Base-by-base conservation (phyloP, 2,888 invertebrate species). In the Acanthosoma haemorrhoidale region DNA sequence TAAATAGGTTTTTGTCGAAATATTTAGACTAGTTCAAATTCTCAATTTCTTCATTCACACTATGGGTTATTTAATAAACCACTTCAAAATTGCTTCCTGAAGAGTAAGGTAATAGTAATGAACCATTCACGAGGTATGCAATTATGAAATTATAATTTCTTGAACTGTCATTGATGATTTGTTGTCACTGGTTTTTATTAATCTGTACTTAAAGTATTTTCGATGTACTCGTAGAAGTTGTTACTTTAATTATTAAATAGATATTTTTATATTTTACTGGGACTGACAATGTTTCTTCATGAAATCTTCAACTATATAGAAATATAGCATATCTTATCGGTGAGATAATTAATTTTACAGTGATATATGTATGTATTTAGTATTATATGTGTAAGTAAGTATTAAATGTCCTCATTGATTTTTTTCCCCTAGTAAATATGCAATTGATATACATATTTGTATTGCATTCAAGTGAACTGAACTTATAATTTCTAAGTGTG, bases 321-420 rank as follows among this genome's bases (percentile, higher is more conserved):
- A 51, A 25, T 51, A 51, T 43, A n/a, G n/a, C n/a, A n/a, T n/a
- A n/a, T n/a, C n/a, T n/a, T n/a, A n/a, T n/a, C n/a, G n/a, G n/a
- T n/a, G n/a, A n/a, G n/a, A 43, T 51, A 51, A 21, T 51, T 51
- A 25, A 51, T 51, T 51, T n/a, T 51, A 25, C 25, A 25, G 51
- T 51, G 51, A 51, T 51, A n/a, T 51, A 25, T 51, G 51, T 51
- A 51, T 25, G 51, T 51, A 51, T 25, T 51, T 51, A 51, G 51
- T 51, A 51, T 51, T 51, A 51, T 51, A 6, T 51, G 5, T 51
- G 51, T 43, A 51, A 25, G n/a, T 51, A 51, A 25, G 2, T 51
- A 51, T 51, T 51, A 43, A 18, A n/a, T 51, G 13, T 51, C 51
- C 29, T 6, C 0, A n/a, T 4, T 25, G 21, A n/a, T 13, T 43